Conservation (phyloP, 92 coral and sea anemone genomes). For the Umimayanthus chanpuru region DNA sequence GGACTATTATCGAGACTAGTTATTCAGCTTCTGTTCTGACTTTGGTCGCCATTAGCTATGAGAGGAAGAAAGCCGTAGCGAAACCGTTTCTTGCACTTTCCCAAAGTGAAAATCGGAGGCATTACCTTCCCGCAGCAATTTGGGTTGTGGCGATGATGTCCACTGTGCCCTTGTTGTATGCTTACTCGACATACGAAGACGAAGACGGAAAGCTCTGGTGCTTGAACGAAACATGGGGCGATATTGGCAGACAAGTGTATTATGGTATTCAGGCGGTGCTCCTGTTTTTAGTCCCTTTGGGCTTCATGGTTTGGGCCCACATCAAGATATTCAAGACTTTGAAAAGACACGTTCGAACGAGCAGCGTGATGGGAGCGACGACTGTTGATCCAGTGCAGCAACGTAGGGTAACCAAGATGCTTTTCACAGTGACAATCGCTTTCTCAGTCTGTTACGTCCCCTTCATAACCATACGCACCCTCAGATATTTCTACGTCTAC, state of each 20-base stretch:
- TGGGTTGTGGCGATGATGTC: conserved; percentile 42
- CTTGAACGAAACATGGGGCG: conserved; percentile 48
- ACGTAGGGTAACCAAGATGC: conserved; percentile 76
- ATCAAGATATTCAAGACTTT: conserved; percentile 39
- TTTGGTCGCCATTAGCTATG: conserved; percentile 53
- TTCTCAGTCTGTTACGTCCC: conserved; percentile 79
- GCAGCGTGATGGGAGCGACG: neutral
- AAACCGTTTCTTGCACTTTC: conserved; percentile 43
- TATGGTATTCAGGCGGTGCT: conserved; percentile 51
- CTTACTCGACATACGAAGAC: conserved; percentile 39
- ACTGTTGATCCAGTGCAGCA: conserved; percentile 39
- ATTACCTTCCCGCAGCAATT: conserved; percentile 16
- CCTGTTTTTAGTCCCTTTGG: conserved; percentile 43
- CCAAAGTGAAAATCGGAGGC: conserved; percentile 7
- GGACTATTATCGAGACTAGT: conserved; percentile 40
- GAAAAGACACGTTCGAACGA: conserved; percentile 31
- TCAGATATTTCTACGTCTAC: conserved; percentile 73
- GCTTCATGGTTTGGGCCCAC: conserved; percentile 53
- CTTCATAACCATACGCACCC: conserved; percentile 64
- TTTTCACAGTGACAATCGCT: conserved; percentile 69
- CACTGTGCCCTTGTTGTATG: conserved; percentile 41
- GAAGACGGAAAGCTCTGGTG: conserved; percentile 37
- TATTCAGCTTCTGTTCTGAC: conserved; percentile 51
- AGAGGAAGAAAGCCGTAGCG: conserved; percentile 36
- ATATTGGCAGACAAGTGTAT: conserved; percentile 49